Conservation (phyloP, 2,797 vertebrate species). For the Cetoscarus ocellatus region DNA sequence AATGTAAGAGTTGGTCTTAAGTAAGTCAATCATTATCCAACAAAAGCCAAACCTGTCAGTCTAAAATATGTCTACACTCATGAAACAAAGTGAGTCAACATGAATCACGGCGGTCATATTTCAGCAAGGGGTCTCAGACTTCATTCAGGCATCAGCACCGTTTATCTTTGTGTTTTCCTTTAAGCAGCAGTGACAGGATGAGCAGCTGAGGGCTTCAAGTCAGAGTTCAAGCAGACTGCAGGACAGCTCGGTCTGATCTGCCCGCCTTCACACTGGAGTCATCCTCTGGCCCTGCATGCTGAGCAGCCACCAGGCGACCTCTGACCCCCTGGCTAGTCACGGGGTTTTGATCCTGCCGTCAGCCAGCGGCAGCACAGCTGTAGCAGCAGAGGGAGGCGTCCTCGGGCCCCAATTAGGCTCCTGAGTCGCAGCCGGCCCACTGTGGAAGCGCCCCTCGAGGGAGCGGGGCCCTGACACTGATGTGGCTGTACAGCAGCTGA, state of each 20-base stretch:
- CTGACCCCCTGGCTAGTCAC: slow-evolving; percentile 66
- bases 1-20: too few relatives aligned
- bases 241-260: slow-evolving; percentile 32
- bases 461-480: slow-evolving; percentile 80
- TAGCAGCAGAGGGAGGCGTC: slow-evolving; percentile 64
- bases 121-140: slow-evolving; percentile 8
- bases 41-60: neutral
- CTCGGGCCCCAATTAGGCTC: slow-evolving; percentile 79
- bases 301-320: slow-evolving; percentile 69
- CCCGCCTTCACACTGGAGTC: slow-evolving; percentile 35
- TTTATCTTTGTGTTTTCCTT: slow-evolving; percentile 10
- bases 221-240: slow-evolving; percentile 59
- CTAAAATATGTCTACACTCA: neutral
- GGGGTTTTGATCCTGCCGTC: slow-evolving; percentile 65
- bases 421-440: slow-evolving; percentile 64
- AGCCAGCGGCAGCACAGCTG: slow-evolving; percentile 78
- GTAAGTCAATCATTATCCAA: too few relatives aligned
- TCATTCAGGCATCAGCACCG: slow-evolving; percentile 16
- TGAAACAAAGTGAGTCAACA: neutral
- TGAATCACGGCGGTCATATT: neutral
- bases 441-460: slow-evolving; percentile 62
- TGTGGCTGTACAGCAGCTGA: slow-evolving; percentile 83
- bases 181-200: slow-evolving; percentile 26
- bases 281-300: slow-evolving; percentile 49
- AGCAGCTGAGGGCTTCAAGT: slow-evolving; percentile 58